Percentiles rank a stretch among this genome's conserved stretches.
Evolutionary conservation across 1,140 invertebrate genomes (phyloP).

Genomic region (Calycopis cecrops): DNA sequence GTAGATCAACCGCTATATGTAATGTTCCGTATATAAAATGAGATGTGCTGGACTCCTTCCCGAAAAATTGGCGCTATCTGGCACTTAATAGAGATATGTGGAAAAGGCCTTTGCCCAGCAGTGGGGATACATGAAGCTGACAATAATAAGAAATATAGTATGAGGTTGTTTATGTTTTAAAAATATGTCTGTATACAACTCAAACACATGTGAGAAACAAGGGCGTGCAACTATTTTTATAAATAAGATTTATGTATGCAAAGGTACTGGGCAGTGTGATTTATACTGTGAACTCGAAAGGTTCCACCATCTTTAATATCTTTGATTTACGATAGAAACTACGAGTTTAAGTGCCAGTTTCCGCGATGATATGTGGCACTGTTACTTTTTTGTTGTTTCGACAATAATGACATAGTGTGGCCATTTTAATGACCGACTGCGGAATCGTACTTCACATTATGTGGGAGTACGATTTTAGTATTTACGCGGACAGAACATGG

Average conservation of each 20-base stretch:
- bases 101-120: no score
- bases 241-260: conserved; percentile 63
- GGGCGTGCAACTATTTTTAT: conserved; percentile 38
- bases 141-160: no score
- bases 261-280: conserved; percentile 62
- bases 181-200: no score
- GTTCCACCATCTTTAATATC: conserved; percentile 71
- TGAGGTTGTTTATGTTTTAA: no score
- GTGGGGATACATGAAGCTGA: no score
- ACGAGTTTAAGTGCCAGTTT: conserved; percentile 63
- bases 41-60: no score
- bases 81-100: no score
- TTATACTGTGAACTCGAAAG: conserved; percentile 72
- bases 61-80: no score
- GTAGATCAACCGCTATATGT: no score
- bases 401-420: conserved; percentile 62
- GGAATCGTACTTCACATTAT: conserved; percentile 23
- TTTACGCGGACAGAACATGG: neutral
- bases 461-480: conserved; percentile 33
- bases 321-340: conserved; percentile 74
- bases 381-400: conserved; percentile 65
- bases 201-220: no score
- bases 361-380: conserved; percentile 62
- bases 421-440: conserved; percentile 55
- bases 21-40: no score